These are phyloP conservation scores for Odontophorus gujanensis DNA, from an alignment of 2,113 vertebrate genomes.

Conservation along the genomic window DNA sequence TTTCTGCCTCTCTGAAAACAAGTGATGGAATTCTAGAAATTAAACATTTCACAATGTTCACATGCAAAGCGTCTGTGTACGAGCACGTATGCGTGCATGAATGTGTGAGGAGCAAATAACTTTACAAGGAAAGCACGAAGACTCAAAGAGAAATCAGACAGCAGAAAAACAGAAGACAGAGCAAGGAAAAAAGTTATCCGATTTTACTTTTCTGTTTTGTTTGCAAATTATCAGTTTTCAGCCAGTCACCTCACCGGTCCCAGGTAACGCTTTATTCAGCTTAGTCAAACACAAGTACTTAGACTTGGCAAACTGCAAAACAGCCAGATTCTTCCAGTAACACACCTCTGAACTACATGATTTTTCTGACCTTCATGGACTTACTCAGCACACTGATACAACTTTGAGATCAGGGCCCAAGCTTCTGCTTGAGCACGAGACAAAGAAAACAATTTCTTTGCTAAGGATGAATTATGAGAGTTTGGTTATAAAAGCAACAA, in stretches of 20 bases:
- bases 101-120: background rate
- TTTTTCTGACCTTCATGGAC: background rate
- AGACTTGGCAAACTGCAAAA: background rate
- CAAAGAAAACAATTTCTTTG: background rate
- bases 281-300: background rate
- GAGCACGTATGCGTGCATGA: fast-evolving
- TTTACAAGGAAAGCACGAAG: background rate
- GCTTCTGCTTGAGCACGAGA: background rate
- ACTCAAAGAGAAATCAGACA: fast-evolving
- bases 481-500: background rate
- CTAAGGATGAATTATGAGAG: background rate
- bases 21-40: background rate
- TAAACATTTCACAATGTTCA: background rate
- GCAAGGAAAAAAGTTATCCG: background rate
- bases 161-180: background rate
- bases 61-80: background rate
- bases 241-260: background rate
- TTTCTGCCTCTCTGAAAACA: background rate
- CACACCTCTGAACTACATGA: background rate
- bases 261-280: background rate
- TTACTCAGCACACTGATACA: background rate
- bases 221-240: background rate
- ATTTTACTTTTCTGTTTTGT: too few relatives aligned
- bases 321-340: background rate
- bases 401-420: background rate